These are phyloP conservation scores for Platyrinchus mystaceus DNA, from an alignment of 2,797 vertebrate genomes.

Conservation along the genomic window DNA sequence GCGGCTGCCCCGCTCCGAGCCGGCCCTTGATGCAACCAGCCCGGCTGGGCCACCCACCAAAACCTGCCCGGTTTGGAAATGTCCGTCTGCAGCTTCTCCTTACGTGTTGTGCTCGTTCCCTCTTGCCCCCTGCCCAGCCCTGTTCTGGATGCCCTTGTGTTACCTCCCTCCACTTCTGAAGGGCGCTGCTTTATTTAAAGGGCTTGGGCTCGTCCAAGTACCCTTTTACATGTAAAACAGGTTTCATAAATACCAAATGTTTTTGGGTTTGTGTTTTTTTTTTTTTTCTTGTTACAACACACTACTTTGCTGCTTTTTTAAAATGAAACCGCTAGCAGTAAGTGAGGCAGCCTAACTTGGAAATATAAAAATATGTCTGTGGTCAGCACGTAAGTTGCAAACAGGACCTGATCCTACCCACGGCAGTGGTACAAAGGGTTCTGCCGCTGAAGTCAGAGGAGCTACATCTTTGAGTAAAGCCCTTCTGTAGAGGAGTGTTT, in stretches of 20 bases:
- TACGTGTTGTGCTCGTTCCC: rapidly evolving
- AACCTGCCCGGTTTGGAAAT: too few relatives aligned
- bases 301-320: background rate
- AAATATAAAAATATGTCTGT: too few relatives aligned
- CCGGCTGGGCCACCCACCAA: rapidly evolving
- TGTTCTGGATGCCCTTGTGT: background rate
- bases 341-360: background rate
- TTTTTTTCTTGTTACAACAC: background rate
- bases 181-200: background rate
- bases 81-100: rapidly evolving
- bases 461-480: background rate
- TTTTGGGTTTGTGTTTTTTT: too few relatives aligned
- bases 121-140: background rate
- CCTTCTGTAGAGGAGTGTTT: background rate
- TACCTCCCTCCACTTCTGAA: rapidly evolving
- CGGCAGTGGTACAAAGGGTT: rapidly evolving
- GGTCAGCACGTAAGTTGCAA: background rate
- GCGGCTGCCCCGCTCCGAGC: background rate
- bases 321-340: background rate
- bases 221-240: background rate
- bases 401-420: background rate
- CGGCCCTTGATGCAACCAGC: background rate
- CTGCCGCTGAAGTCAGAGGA: background rate
- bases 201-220: background rate
- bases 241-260: background rate